phyloP scores from a whole-genome alignment of 1,140 invertebrate genomes.

The Charaxes varanes region DNA sequence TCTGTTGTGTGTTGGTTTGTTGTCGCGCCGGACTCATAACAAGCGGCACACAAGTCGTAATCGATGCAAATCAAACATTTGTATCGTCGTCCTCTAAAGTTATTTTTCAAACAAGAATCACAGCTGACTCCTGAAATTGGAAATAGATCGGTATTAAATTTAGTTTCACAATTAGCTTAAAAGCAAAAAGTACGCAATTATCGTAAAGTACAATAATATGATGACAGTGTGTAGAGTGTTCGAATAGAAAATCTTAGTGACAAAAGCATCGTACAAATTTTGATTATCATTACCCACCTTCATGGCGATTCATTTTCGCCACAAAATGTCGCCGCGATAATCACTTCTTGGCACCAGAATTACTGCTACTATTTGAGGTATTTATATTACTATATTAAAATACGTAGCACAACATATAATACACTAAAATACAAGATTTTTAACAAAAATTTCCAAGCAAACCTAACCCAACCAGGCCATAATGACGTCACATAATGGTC shows the following conservation, averaged over 20 bases:
- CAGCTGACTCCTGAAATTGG: slow-evolving; percentile 92
- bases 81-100: slow-evolving; percentile 96
- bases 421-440: slow-evolving; percentile 78
- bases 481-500: slow-evolving; percentile 78
- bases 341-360: slow-evolving; percentile 63
- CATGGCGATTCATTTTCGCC: slow-evolving; percentile 88
- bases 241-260: slow-evolving; percentile 50
- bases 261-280: slow-evolving; percentile 72
- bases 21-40: slow-evolving; percentile 95
- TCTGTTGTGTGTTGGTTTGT: slow-evolving; percentile 94
- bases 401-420: slow-evolving; percentile 77
- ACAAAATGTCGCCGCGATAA: slow-evolving; percentile 70
- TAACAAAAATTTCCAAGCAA: slow-evolving; percentile 80
- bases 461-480: slow-evolving; percentile 83
- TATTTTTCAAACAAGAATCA: slow-evolving; percentile 98
- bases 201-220: slow-evolving; percentile 10
- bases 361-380: slow-evolving; percentile 61
- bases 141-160: slow-evolving; percentile 30
- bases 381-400: slow-evolving; percentile 71
- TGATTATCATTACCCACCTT: slow-evolving; percentile 81
- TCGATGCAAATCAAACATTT: slow-evolving; percentile 99
- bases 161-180: slow-evolving; percentile 9
- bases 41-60: slow-evolving; percentile 97
- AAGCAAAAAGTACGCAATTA: slow-evolving; percentile 11
- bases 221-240: slow-evolving; percentile 27